Evolutionary conservation across 1,140 invertebrate species (phyloP).

Genomic region (Sesamia nonagrioides): DNA sequence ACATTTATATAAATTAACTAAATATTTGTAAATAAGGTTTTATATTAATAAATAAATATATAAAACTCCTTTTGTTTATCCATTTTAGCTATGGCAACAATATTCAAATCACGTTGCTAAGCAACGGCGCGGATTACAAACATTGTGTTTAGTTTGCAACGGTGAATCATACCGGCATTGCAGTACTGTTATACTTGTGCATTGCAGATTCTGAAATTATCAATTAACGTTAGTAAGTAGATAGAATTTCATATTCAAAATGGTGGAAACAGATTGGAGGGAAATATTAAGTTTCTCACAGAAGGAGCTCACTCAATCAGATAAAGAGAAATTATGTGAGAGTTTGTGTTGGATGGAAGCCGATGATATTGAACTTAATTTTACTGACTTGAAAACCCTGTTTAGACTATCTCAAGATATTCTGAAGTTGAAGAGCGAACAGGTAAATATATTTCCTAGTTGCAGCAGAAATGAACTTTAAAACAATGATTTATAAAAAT

Average conservation of each 20-base stretch:
- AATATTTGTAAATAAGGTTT: too few relatives aligned
- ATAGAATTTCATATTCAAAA: slow-evolving; percentile 43
- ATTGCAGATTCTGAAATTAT: slow-evolving; percentile 7
- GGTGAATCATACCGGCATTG: slow-evolving; percentile 23
- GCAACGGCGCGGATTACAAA: slow-evolving; percentile 57
- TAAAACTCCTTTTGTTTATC: neutral
- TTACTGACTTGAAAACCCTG: slow-evolving; percentile 86
- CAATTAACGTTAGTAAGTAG: slow-evolving; percentile 2
- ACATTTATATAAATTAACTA: too few relatives aligned
- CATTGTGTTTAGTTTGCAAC: slow-evolving; percentile 29
- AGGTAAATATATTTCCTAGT: slow-evolving; percentile 79
- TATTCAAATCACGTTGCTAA: slow-evolving; percentile 52
- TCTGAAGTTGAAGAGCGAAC: slow-evolving; percentile 90
- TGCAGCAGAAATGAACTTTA: too few relatives aligned
- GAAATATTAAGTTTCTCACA: slow-evolving; percentile 88
- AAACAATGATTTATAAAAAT: too few relatives aligned
- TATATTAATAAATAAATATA: too few relatives aligned
- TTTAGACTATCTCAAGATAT: slow-evolving; percentile 90
- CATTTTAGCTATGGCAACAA: slow-evolving; percentile 4
- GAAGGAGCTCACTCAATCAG: slow-evolving; percentile 87
- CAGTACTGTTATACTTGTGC: too few relatives aligned
- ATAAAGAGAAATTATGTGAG: slow-evolving; percentile 90
- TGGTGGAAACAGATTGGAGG: slow-evolving; percentile 88
- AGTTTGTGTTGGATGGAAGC: slow-evolving; percentile 88
- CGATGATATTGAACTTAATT: slow-evolving; percentile 87